These are phyloP conservation scores for Lampris megalopsis DNA, from an alignment of 2,113 vertebrate genomes.

Conservation along the genomic window DNA sequence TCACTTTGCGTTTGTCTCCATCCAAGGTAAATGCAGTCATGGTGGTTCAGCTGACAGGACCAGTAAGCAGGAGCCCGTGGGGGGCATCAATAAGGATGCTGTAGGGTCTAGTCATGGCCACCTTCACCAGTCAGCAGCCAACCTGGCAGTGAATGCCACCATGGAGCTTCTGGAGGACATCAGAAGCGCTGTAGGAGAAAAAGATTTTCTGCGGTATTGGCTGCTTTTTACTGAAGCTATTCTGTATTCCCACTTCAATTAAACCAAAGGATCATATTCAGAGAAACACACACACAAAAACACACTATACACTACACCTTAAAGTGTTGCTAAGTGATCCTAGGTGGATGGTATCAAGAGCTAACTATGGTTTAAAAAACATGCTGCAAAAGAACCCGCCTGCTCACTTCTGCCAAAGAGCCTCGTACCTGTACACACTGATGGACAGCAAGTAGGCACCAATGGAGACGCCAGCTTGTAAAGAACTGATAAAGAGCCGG, in stretches of 20 bases:
- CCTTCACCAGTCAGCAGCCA: slow-evolving; percentile 60
- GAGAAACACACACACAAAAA: too few relatives aligned
- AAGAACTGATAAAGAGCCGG: too few relatives aligned
- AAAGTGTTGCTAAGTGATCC: too few relatives aligned
- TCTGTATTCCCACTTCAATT: background rate
- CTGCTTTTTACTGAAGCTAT: background rate
- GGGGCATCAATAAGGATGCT: slow-evolving; percentile 74
- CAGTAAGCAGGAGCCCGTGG: slow-evolving; percentile 52
- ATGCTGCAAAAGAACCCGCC: too few relatives aligned
- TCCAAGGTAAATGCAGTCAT: slow-evolving; percentile 75
- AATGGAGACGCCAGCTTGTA: too few relatives aligned
- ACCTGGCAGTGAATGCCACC: slow-evolving; percentile 67
- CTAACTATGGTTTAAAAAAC: too few relatives aligned
- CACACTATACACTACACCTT: too few relatives aligned
- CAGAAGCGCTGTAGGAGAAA: slow-evolving; percentile 60
- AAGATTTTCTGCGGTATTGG: slow-evolving; percentile 66
- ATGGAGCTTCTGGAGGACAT: slow-evolving; percentile 76
- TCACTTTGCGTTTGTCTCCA: background rate
- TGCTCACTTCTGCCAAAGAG: too few relatives aligned
- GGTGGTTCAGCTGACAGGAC: slow-evolving; percentile 60
- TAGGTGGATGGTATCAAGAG: too few relatives aligned
- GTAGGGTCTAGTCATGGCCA: slow-evolving; percentile 54
- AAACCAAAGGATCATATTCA: background rate
- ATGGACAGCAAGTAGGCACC: too few relatives aligned
- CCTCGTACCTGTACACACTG: too few relatives aligned